These are phyloP conservation scores for Scaptodrosophila latifasciaeformis DNA, from an alignment of 2,888 invertebrate genomes.

Conservation along the genomic window DNA sequence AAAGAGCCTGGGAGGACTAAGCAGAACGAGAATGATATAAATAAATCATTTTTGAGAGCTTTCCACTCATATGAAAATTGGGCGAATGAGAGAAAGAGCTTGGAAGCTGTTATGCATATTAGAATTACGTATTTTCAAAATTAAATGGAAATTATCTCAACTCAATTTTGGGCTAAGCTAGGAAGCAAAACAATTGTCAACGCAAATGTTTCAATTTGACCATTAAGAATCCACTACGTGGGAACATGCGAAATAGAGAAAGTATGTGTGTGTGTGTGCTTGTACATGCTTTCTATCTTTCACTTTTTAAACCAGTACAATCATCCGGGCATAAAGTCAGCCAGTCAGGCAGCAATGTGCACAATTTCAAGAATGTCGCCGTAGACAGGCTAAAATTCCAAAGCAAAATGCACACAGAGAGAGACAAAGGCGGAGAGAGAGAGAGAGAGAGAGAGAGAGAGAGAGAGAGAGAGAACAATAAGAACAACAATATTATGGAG, in stretches of 20 bases:
- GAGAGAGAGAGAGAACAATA: neutral
- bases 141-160: neutral
- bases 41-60: too few species aligned
- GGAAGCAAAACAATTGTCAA: conserved; percentile 52
- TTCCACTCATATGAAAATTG: too few species aligned
- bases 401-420: conserved; percentile 14
- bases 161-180: neutral
- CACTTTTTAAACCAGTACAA: too few species aligned
- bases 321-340: neutral
- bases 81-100: too few species aligned
- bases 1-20: too few species aligned
- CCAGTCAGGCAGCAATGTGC: conserved; percentile 37
- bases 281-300: neutral
- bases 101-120: neutral
- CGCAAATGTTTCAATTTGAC: conserved; percentile 61
- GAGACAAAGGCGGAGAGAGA: too few species aligned
- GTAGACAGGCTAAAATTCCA: conserved; percentile 37
- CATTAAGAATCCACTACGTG: conserved; percentile 16
- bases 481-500: too few species aligned
- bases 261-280: too few species aligned
- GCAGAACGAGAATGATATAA: too few species aligned
- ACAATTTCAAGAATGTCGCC: conserved; percentile 55
- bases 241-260: too few species aligned
- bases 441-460: too few species aligned
- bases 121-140: neutral